phyloP scores from a whole-genome alignment of 1,140 invertebrate genomes.

The Lordiphosa mommai region DNA sequence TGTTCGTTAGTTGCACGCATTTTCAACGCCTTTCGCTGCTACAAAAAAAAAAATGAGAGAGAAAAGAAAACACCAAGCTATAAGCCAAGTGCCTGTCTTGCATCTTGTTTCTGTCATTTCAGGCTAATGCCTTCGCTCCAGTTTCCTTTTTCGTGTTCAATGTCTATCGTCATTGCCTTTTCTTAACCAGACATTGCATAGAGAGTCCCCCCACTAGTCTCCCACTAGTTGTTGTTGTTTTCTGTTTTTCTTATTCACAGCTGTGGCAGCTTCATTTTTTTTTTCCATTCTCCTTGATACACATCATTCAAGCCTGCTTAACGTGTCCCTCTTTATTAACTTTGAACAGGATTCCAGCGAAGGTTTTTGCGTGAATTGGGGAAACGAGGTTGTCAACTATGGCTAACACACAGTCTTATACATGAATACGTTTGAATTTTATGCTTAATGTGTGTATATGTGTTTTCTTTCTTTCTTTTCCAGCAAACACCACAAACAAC shows the following conservation, averaged over 20 bases:
- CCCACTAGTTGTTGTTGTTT: conserved; percentile 8
- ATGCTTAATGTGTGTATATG: not conserved
- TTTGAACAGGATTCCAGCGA: conserved; percentile 30
- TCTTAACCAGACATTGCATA: not conserved
- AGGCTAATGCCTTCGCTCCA: conserved; percentile 73
- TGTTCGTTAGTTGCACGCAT: conserved; percentile 44
- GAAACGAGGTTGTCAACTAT: no score
- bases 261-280: no score
- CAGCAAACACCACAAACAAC: not conserved
- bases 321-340: conserved; percentile 53
- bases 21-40: conserved; percentile 30
- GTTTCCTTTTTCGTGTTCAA: conserved; percentile 75
- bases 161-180: conserved; percentile 64
- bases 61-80: conserved; percentile 25
- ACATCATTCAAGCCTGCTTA: conserved; percentile 63
- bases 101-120: conserved; percentile 73
- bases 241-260: not conserved
- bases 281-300: conserved; percentile 23
- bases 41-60: not conserved
- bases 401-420: no score
- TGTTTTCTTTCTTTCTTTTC: conserved; percentile 1
- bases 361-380: conserved; percentile 17
- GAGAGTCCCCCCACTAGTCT: conserved; percentile 2
- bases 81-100: conserved; percentile 69
- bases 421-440: not conserved